Evolutionary conservation across 2,888 invertebrate genomes (phyloP).

Genomic region (Drosophila parthenogenetica): DNA sequence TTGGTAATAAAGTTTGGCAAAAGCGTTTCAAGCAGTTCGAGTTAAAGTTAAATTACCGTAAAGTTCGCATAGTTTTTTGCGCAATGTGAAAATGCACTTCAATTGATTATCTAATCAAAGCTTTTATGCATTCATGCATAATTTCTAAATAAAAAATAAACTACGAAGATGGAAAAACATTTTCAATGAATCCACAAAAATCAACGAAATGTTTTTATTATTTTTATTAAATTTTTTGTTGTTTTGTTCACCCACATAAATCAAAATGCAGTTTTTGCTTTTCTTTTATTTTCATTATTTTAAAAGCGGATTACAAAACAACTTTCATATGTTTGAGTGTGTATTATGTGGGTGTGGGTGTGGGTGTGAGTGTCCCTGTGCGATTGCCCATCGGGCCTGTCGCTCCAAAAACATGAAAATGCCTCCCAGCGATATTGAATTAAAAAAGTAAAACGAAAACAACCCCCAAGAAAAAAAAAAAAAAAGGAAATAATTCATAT

Average conservation of each 20-base stretch:
- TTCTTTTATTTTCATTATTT: conserved; percentile 60
- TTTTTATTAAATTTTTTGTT: background rate
- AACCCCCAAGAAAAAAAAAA: conserved; percentile 9
- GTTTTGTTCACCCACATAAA: conserved; percentile 32
- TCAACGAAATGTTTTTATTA: conserved; percentile 25
- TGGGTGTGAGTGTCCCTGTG: background rate
- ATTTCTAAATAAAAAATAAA: conserved; percentile 31
- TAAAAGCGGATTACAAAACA: conserved; percentile 73
- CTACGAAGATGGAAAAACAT: conserved; percentile 3
- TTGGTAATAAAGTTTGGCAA: conserved; percentile 15
- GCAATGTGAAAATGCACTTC: conserved; percentile 20
- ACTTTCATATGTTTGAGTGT: conserved; percentile 18
- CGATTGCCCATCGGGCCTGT: conserved; percentile 43
- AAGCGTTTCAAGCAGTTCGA: background rate
- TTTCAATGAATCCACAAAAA: conserved; percentile 18
- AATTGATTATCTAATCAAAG: conserved; percentile 47
- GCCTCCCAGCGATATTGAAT: conserved; percentile 54
- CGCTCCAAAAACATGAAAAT: conserved; percentile 35
- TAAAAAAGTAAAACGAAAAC: conserved; percentile 42
- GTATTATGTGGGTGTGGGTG: conserved; percentile 12
- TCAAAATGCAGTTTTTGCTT: conserved; percentile 25
- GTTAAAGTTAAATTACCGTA: background rate
- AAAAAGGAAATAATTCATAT: conserved; percentile 19
- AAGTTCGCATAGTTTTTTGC: conserved; percentile 11
- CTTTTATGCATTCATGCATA: conserved; percentile 49